Conservation (phyloP, 2,888 invertebrate species). For the Unio pictorum region DNA sequence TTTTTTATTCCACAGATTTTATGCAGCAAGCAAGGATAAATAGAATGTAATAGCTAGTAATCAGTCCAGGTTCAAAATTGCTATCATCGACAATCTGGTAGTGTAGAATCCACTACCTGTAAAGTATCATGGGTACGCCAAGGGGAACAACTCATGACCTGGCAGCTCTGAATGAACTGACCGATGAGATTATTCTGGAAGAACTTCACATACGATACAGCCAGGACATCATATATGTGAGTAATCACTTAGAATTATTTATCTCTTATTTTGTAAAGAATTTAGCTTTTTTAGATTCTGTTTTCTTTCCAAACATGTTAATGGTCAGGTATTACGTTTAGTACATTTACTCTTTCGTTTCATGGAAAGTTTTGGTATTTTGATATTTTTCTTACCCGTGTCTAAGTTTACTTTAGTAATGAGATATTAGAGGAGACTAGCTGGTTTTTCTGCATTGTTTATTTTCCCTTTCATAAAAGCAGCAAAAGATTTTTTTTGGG, state of each 20-base stretch:
- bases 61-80: too few species aligned
- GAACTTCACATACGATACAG: slow-evolving; percentile 41
- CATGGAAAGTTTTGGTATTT: background rate
- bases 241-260: slow-evolving; percentile 11
- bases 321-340: background rate
- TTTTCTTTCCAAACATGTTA: background rate
- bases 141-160: slow-evolving; percentile 35
- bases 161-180: slow-evolving; percentile 37
- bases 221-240: slow-evolving; percentile 49
- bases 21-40: too few species aligned
- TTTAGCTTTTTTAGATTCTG: background rate
- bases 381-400: too few species aligned
- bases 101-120: background rate
- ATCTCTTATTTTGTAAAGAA: too few species aligned
- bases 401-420: too few species aligned
- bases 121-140: slow-evolving; percentile 26
- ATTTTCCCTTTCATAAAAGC: too few species aligned
- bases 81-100: too few species aligned
- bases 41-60: too few species aligned
- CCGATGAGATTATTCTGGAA: slow-evolving; percentile 48
- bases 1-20: too few species aligned
- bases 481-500: too few species aligned
- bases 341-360: background rate
- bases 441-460: too few species aligned
- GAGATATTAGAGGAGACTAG: too few species aligned